phyloP scores from a whole-genome alignment of 2,888 invertebrate species.

The Melanostoma mellinum region DNA sequence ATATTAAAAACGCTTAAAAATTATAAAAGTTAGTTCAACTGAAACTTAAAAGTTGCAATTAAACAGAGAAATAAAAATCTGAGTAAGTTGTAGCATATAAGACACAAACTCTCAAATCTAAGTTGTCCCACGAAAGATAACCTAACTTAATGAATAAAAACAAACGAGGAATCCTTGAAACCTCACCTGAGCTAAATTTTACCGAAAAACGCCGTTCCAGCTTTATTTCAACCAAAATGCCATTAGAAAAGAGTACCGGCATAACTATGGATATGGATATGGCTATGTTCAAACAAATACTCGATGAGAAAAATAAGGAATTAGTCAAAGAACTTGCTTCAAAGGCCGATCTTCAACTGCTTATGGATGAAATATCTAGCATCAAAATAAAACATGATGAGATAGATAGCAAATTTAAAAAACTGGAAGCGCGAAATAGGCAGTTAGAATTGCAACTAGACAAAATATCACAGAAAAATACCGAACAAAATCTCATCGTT shows the following conservation, averaged over 20 bases:
- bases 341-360: conserved; percentile 10
- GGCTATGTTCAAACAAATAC: too few species aligned
- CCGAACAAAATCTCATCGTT: too few species aligned
- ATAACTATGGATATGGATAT: not conserved
- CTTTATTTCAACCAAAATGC: not conserved
- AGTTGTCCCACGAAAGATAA: not conserved
- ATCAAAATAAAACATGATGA: not conserved
- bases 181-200: conserved; percentile 1
- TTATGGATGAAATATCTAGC: not conserved
- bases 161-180: not conserved
- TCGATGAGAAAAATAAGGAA: not conserved
- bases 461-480: not conserved
- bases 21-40: too few species aligned
- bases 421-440: conserved; percentile 3
- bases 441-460: not conserved
- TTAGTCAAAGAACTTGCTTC: not conserved
- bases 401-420: not conserved
- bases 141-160: conserved; percentile 3
- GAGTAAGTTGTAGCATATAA: too few species aligned
- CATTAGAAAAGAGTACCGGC: not conserved
- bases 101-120: too few species aligned
- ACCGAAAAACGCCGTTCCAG: conserved; percentile 1
- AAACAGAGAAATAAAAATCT: too few species aligned
- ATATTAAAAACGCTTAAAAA: too few species aligned
- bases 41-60: too few species aligned